Evolutionary conservation across 2,113 vertebrate species (phyloP), one percentile per base, ranked within the genome.

Genomic region (Girardinichthys multiradiatus): DNA sequence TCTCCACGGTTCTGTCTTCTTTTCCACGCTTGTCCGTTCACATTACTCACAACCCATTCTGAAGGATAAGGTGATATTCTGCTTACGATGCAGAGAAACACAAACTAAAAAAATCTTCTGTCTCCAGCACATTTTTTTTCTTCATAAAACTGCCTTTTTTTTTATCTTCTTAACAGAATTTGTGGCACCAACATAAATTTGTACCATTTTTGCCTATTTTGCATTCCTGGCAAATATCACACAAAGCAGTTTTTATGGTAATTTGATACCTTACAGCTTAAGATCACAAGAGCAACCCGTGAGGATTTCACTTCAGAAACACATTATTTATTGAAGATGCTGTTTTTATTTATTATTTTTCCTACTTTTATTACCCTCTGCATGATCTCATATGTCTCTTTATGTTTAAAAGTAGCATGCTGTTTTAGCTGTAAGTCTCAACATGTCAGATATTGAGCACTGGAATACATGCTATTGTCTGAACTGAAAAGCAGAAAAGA

Each of bases 21-120:
- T 84, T 81, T 90, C 87, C 86, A 92, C 76, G 86, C 91, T 85
- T 91, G 87, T 91, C 91, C 90, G 80, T 89, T 90, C 87, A 83
- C 89, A 91, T 92, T 92, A 90, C 87, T 90, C 87, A 87, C 85
- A 88, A 70, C 73, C 79, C 60, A 90, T 90, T 93, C 90, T 86
- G 83, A 74, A 88, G 76, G 90, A 93, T 87, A 91, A 93, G 90
- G 89, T 87, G 89, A 89, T 82, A 77, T 76, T 37, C 61, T 37
- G 79, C 88, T 89, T 77, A 84, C 71, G 70, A 86, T 78, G 79
- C 73, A 77, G 83, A 74, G 67, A 74, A 81, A 73, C 79, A 84
- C 86, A 90, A 90, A 93, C 91, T 90, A 81, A 92, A 91, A 92
- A 51, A 51, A 51, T 91, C 85, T 82, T 66, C 66, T 24, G 29